phyloP scores from a whole-genome alignment of 23 tunicate species.

The Styela clava region DNA sequence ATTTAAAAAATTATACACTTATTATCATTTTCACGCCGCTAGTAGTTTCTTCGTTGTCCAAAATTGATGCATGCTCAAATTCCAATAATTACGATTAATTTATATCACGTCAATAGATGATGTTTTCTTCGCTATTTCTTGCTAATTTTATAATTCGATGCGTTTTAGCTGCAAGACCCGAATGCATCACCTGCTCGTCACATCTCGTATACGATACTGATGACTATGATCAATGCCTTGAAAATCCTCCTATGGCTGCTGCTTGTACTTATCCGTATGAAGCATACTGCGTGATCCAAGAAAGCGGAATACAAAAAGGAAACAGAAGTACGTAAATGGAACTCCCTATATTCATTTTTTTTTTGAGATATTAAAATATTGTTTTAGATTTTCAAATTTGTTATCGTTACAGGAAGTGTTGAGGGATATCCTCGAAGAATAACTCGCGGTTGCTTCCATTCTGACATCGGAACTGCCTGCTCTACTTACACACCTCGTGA shows the following conservation, averaged over 20 bases:
- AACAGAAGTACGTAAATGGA: background rate
- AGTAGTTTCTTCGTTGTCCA: too few species aligned
- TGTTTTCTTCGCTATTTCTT: too few species aligned
- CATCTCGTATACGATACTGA: background rate
- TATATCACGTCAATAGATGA: too few species aligned
- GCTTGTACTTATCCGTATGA: background rate
- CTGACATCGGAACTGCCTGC: slow-evolving; percentile 26
- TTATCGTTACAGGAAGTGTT: slow-evolving; percentile 2
- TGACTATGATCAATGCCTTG: background rate
- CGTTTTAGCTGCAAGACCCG: background rate
- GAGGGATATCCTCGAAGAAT: background rate
- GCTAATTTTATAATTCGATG: too few species aligned
- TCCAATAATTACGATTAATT: too few species aligned
- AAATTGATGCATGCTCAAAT: too few species aligned
- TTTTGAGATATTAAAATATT: too few species aligned
- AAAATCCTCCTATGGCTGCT: background rate
- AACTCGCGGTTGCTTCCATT: background rate
- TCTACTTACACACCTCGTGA: background rate
- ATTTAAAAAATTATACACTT: too few species aligned
- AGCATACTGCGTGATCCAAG: background rate
- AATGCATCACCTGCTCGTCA: background rate
- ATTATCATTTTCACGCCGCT: too few species aligned
- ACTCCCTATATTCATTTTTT: too few species aligned
- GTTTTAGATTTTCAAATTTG: too few species aligned
- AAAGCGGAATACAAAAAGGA: background rate